Evolutionary conservation across 2,113 vertebrate genomes (phyloP).

Genomic region (Malaclemys terrapin): DNA sequence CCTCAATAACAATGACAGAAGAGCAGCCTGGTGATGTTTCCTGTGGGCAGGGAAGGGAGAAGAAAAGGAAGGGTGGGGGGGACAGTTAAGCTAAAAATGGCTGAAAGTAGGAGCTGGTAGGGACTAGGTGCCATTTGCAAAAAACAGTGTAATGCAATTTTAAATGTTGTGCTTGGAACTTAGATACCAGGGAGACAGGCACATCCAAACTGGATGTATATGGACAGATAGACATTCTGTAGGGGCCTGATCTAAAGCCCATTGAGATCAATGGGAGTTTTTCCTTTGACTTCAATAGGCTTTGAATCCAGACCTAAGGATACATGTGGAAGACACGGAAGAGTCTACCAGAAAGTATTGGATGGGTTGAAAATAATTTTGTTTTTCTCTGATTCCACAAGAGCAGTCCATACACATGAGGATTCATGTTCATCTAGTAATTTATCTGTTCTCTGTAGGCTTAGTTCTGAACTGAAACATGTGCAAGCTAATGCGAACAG

Average conservation of each 20-base stretch:
- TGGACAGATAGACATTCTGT: background rate
- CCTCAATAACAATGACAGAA: background rate
- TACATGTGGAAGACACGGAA: background rate
- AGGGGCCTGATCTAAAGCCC: background rate
- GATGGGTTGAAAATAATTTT: constrained; percentile 2
- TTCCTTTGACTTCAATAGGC: constrained; percentile 32
- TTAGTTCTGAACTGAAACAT: constrained; percentile 1
- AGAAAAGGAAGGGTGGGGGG: background rate
- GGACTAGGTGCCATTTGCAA: background rate
- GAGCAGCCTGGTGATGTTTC: background rate
- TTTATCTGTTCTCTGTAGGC: constrained; percentile 15
- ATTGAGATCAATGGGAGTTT: constrained; percentile 29
- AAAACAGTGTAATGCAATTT: background rate
- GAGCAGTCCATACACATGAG: background rate
- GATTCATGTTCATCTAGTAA: background rate
- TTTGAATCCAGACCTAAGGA: constrained; percentile 24
- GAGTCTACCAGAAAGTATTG: constrained; percentile 24
- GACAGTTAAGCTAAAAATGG: background rate
- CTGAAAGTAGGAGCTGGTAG: constrained; percentile 11
- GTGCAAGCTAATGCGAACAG: constrained; percentile 8
- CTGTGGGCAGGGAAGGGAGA: background rate
- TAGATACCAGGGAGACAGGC: constrained; percentile 3
- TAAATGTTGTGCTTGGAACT: background rate
- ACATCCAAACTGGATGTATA: constrained; percentile 22
- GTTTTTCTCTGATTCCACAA: background rate